Evolutionary conservation across 2,888 invertebrate species (phyloP).

Genomic region (Athalia rosae): DNA sequence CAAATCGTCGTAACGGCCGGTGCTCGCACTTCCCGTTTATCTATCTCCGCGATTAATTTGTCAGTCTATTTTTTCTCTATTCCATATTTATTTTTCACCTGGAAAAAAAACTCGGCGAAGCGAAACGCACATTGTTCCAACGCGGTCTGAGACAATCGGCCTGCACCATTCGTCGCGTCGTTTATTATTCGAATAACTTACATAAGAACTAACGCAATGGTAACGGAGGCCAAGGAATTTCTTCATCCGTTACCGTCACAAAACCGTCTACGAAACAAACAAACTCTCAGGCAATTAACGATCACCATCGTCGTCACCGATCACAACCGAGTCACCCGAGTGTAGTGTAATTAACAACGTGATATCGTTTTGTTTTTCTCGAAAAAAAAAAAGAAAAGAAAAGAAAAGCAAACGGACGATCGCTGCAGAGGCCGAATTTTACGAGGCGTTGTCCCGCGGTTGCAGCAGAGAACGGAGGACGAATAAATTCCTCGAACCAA

Average conservation of each 20-base stretch:
- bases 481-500: constrained; percentile 17
- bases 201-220: background rate
- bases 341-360: background rate
- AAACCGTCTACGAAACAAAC: constrained; percentile 10
- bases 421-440: too few species aligned
- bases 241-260: constrained; percentile 3
- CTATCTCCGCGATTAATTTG: too few species aligned
- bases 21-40: too few species aligned
- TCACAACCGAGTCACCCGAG: background rate
- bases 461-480: constrained; percentile 11
- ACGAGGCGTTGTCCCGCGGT: background rate
- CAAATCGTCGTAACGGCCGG: too few species aligned
- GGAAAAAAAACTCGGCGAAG: too few species aligned
- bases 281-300: constrained; percentile 15
- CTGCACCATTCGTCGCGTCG: constrained; percentile 12
- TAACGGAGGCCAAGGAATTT: constrained; percentile 1
- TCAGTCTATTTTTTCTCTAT: too few species aligned
- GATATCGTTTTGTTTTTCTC: background rate
- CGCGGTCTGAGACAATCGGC: too few species aligned
- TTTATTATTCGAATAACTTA: constrained; percentile 28
- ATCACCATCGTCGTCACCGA: constrained; percentile 20
- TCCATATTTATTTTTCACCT: too few species aligned
- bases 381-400: too few species aligned
- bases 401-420: too few species aligned
- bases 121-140: too few species aligned